Evolutionary conservation across 1,140 invertebrate genomes (phyloP).

Genomic region (Tachypleus tridentatus): DNA sequence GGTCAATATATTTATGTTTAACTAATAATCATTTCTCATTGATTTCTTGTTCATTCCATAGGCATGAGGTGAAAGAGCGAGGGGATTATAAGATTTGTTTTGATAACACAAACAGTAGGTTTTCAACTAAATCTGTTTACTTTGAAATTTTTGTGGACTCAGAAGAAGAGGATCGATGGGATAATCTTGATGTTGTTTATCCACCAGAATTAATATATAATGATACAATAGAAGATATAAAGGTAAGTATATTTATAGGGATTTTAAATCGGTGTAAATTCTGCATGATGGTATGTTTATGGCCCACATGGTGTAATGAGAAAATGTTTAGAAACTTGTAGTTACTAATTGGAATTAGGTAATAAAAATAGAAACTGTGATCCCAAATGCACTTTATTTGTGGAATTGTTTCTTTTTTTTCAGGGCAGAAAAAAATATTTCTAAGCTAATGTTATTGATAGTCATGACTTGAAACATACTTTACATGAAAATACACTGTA

Average conservation of each 20-base stretch:
- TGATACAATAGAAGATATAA: constrained; percentile 23
- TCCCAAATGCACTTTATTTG: neutral
- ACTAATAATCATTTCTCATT: too few relatives aligned
- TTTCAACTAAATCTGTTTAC: constrained; percentile 64
- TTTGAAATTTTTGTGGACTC: constrained; percentile 58
- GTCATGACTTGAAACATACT: neutral
- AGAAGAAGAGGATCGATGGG: constrained; percentile 39
- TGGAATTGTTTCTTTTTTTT: neutral
- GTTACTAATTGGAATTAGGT: neutral
- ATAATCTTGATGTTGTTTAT: constrained; percentile 17
- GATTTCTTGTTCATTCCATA: constrained; percentile 23
- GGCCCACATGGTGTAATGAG: too few relatives aligned
- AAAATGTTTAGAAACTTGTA: too few relatives aligned
- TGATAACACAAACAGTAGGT: constrained; percentile 66
- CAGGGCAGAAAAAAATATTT: neutral
- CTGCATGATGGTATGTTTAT: too few relatives aligned
- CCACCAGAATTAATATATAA: constrained; percentile 17
- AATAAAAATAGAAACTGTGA: neutral
- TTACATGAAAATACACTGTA: too few relatives aligned
- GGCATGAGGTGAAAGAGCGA: constrained; percentile 33
- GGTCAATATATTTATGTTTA: too few relatives aligned
- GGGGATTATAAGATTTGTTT: constrained; percentile 70
- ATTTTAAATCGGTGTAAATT: too few relatives aligned
- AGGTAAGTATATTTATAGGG: constrained; percentile 10
- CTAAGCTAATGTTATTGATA: neutral